Evolutionary conservation across 2,113 vertebrate species (phyloP).

Genomic region (Nothobranchius kuhntae): DNA sequence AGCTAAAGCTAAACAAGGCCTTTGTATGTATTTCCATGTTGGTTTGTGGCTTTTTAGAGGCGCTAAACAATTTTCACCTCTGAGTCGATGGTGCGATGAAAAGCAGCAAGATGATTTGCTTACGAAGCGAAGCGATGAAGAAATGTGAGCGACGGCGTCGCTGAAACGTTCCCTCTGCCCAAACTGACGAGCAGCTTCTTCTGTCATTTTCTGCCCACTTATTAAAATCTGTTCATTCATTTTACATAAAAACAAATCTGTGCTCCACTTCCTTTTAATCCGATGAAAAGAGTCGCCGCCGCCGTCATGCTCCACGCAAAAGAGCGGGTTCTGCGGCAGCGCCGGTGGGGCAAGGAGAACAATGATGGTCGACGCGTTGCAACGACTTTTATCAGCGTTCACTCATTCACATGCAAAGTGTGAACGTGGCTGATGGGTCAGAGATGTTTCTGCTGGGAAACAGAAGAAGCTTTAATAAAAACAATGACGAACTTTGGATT

Average conservation of each 20-base stretch:
- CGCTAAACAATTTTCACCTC: not conserved
- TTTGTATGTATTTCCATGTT: not conserved
- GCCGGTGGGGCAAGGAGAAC: constrained; percentile 12
- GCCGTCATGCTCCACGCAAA: constrained; percentile 72
- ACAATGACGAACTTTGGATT: not conserved
- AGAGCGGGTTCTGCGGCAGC: constrained; percentile 35
- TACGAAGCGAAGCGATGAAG: constrained; percentile 43
- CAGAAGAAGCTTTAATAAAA: constrained; percentile 8
- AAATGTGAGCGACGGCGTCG: constrained; percentile 48
- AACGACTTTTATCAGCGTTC: constrained; percentile 26
- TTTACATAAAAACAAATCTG: constrained; percentile 83
- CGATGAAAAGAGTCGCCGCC: constrained; percentile 56
- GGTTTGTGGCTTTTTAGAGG: constrained; percentile 3
- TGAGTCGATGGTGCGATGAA: not conserved
- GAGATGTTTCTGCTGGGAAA: constrained; percentile 43
- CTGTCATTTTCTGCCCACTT: constrained; percentile 50
- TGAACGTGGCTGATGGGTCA: constrained; percentile 17
- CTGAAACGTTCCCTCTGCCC: constrained; percentile 50
- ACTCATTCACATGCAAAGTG: constrained; percentile 65
- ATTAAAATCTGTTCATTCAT: constrained; percentile 69
- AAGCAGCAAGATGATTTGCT: constrained; percentile 55
- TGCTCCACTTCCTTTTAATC: constrained; percentile 6
- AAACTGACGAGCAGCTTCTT: constrained; percentile 34
- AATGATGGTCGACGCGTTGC: constrained; percentile 36
- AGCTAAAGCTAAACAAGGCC: not conserved